Evolutionary conservation across 2,113 vertebrate genomes (phyloP), one percentile per base, ranked within the genome.

Genomic region (Nyctibius bracteatus): DNA sequence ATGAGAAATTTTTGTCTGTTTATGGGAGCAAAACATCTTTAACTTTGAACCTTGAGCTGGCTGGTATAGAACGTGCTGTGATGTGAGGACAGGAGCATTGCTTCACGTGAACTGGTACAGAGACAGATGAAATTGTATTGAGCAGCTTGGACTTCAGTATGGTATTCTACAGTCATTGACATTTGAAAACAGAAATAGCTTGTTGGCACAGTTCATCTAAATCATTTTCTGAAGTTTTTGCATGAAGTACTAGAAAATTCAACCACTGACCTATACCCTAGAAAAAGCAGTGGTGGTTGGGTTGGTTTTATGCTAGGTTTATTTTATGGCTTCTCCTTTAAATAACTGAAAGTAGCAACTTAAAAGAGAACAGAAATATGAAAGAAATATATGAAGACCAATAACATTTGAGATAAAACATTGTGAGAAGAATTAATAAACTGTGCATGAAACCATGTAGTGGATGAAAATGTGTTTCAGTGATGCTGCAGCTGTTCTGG

Each of bases 221-320:
- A 28, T 41, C 0, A 1, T 78, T 86, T 70, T 57, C 73, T 78
- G 15, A 41, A 79, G 25, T 31, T 78, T 79, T 55, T 70, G 63
- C n/a, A 13, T 65, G 49, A 82, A 37, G 43, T 59, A 33, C 73
- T 85, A 62, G 78, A 93, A 86, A 92, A 83, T 78, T 89, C 75
- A 84, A 46, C 63, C 54, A 18, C 71, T 71, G 58, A 5, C 74
- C 49, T 65, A 17, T 15, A 33, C n/a, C 44, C 68, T 55, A 47
- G 49, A 85, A 85, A 88, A 92, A 63, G 30, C 37, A 37, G 25
- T 19, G 18, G 54, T 61, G 71, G 11, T 37, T 65, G 54, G 6
- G 20, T 66, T 88, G n/a, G 44, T 11, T 88, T 88, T 86, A 15
- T 17, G 24, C 62, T 75, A 23, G 62, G 21, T 86, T 35, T 66